Conservation (phyloP, 2,113 vertebrate genomes). For the Pogona vitticeps region DNA sequence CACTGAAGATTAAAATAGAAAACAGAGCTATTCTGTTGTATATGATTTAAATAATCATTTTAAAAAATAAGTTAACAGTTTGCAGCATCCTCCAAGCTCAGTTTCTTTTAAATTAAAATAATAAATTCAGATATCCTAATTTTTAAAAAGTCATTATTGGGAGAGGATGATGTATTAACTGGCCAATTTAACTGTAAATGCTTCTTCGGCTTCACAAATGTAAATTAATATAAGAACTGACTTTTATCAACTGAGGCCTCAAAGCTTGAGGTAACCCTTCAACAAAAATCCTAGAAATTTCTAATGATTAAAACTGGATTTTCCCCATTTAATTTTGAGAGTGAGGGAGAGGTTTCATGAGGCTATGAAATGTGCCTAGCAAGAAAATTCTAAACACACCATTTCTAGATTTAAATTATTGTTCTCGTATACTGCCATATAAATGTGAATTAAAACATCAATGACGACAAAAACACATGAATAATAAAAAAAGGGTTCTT, state of each 20-base stretch:
- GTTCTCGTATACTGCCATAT: not conserved
- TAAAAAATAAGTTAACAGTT: slow-evolving; percentile 66
- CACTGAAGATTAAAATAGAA: not conserved
- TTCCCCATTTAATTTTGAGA: not conserved
- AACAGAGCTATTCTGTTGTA: slow-evolving; percentile 32
- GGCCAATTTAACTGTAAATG: not conserved
- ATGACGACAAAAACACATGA: not conserved
- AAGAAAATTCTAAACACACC: not conserved
- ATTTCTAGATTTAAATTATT: not conserved
- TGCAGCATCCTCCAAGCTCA: slow-evolving; percentile 62
- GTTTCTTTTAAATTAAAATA: slow-evolving; percentile 75
- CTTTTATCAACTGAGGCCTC: slow-evolving; percentile 41
- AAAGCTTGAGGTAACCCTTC: slow-evolving; percentile 21
- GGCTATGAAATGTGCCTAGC: not conserved
- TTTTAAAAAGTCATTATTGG: slow-evolving; percentile 47
- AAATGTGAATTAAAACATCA: not conserved
- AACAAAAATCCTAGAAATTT: slow-evolving; percentile 48
- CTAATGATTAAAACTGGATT: slow-evolving; percentile 3
- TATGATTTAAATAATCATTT: slow-evolving; percentile 35
- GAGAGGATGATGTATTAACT: not conserved
- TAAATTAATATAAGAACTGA: slow-evolving; percentile 12
- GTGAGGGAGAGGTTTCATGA: not conserved
- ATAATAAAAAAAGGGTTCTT: not conserved
- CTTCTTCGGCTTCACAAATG: not conserved
- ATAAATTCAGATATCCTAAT: slow-evolving; percentile 64